phyloP scores from a whole-genome alignment of 2,888 invertebrate species.

The Rhagonycha fulva region DNA sequence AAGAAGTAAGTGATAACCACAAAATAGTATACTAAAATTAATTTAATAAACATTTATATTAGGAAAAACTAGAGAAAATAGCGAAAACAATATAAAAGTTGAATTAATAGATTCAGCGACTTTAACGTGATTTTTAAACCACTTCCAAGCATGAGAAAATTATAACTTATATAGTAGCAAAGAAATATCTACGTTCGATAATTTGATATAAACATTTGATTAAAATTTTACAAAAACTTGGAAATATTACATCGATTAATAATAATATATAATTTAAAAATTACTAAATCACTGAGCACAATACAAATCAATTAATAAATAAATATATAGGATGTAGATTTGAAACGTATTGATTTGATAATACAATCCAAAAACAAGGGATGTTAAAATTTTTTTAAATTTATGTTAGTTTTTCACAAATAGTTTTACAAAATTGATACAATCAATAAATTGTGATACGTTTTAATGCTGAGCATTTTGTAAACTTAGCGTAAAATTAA shows the following conservation, averaged over 20 bases:
- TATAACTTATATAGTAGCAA: background rate
- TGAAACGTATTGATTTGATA: no score
- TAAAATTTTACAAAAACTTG: background rate
- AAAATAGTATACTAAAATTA: background rate
- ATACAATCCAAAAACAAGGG: no score
- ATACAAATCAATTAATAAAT: no score
- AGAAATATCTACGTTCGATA: background rate
- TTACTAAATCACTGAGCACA: no score
- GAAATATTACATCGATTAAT: background rate
- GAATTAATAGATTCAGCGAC: background rate
- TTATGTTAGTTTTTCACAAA: no score
- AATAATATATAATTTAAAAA: no score
- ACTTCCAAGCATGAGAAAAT: background rate
- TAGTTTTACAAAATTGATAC: no score
- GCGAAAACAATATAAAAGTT: background rate
- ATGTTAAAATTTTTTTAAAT: no score
- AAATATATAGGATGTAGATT: no score
- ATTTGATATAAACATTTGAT: background rate
- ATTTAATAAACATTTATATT: background rate
- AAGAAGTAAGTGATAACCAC: background rate
- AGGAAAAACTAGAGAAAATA: background rate
- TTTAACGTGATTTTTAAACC: background rate
- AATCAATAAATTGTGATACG: no score
- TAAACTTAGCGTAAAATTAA: no score
- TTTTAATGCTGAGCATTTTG: no score